These are phyloP conservation scores for Oncorhynchus gorbuscha DNA, from an alignment of 2,113 vertebrate species.

Conservation along the genomic window DNA sequence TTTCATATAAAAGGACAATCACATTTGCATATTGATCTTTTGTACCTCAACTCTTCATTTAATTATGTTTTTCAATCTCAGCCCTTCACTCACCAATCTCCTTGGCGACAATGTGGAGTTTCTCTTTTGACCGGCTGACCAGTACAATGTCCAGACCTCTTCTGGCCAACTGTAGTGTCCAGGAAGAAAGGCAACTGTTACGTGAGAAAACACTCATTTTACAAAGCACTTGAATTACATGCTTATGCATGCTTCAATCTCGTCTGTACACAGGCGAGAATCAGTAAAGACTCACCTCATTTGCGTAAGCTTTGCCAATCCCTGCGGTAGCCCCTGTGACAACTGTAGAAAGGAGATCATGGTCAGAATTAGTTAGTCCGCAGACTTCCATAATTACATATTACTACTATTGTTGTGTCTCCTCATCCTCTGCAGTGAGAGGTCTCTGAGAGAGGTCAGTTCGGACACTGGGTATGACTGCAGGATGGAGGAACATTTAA, in stretches of 20 bases:
- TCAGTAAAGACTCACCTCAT: conserved; percentile 70
- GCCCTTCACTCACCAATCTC: conserved; percentile 10
- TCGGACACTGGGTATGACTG: no score
- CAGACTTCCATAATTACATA: no score
- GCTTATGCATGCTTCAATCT: not conserved
- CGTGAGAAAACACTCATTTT: not conserved
- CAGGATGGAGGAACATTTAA: no score
- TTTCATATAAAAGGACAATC: no score
- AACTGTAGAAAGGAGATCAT: conserved; percentile 58
- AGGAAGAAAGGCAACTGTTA: conserved; percentile 27
- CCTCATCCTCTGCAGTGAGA: no score
- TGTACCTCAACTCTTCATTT: no score
- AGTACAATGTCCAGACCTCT: conserved; percentile 79
- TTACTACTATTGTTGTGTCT: no score
- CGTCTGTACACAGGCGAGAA: no score
- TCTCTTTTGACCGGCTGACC: conserved; percentile 69
- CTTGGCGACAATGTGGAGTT: conserved; percentile 38
- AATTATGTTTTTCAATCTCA: not conserved
- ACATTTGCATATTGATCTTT: no score
- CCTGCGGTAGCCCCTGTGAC: conserved; percentile 79
- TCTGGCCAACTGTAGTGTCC: conserved; percentile 68
- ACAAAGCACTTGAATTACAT: not conserved
- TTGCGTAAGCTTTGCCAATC: conserved; percentile 78
- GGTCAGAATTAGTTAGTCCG: not conserved
- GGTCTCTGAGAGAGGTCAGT: no score